Conservation (phyloP, 2,888 invertebrate species). For the Phortica okadai region DNA sequence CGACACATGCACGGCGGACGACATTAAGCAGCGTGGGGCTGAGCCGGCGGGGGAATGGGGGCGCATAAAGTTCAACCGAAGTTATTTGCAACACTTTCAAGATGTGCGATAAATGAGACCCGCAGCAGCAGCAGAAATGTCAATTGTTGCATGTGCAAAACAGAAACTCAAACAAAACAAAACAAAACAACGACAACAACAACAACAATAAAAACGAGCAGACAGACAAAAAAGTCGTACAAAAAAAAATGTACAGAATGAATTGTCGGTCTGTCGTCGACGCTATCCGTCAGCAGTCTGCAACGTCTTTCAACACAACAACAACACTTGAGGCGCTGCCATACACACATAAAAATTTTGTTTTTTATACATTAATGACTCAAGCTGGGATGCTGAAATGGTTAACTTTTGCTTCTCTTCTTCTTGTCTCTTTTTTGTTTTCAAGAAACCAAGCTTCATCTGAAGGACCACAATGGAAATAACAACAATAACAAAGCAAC, state of each 20-base stretch:
- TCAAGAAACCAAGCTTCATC: constrained; percentile 61
- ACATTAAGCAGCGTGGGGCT: background rate
- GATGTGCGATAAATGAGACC: background rate
- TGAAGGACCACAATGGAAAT: constrained; percentile 51
- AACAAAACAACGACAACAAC: background rate
- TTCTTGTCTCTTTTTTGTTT: constrained; percentile 37
- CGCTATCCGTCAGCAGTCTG: background rate
- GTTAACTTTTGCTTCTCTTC: constrained; percentile 34
- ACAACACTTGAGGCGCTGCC: constrained; percentile 18
- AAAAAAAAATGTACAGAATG: background rate
- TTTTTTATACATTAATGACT: constrained; percentile 15
- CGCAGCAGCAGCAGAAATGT: constrained; percentile 26
- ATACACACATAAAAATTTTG: constrained; percentile 6
- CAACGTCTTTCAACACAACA: background rate
- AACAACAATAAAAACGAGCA: background rate
- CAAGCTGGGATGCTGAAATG: constrained; percentile 32
- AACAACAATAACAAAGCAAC: background rate
- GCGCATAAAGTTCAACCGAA: background rate
- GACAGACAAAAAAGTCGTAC: background rate
- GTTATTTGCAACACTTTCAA: background rate
- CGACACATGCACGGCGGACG: background rate
- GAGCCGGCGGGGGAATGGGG: background rate
- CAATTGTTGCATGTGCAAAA: constrained; percentile 20
- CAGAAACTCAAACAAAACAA: background rate
- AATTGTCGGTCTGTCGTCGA: constrained; percentile 1